A percentile compares a stretch with the other conserved stretches of the same genome.
These are phyloP conservation scores for Pseudorhiza aurosa DNA, from an alignment of 30 jellyfish, hydroid and myxozoan genomes.

Conservation along the genomic window DNA sequence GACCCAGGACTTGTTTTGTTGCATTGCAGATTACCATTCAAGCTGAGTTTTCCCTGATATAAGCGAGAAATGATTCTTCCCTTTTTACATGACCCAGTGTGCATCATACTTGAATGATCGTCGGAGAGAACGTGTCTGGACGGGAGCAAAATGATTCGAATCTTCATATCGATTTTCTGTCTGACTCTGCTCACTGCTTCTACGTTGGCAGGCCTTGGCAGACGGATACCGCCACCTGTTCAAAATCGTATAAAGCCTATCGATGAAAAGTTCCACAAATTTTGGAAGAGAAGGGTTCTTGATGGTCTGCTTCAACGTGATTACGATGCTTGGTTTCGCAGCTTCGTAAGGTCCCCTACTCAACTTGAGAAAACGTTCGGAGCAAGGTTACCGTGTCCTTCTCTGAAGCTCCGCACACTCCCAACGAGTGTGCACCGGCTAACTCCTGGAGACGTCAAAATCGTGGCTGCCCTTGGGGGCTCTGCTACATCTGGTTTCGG, in stretches of 20 bases:
- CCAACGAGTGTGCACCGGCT: conserved; percentile 75
- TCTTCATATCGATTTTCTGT: background rate
- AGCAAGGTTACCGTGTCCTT: conserved; percentile 31
- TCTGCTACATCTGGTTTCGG: conserved; percentile 89
- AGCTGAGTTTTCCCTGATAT: conserved; percentile 2
- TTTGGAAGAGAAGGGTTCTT: conserved; percentile 45
- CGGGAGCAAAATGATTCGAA: background rate
- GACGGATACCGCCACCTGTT: conserved; percentile 3
- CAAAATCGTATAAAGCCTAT: conserved; percentile 29
- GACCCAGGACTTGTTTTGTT: too few relatives aligned
- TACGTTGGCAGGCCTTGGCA: background rate
- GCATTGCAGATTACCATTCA: too few relatives aligned
- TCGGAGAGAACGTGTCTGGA: background rate
- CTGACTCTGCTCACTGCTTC: background rate
- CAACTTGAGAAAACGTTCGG: conserved; percentile 28
- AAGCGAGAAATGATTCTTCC: background rate
- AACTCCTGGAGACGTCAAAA: conserved; percentile 77
- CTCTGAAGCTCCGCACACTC: background rate
- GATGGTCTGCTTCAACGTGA: conserved; percentile 38
- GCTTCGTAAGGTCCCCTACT: conserved; percentile 4
- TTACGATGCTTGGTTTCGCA: conserved; percentile 60
- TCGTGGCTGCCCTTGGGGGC: conserved; percentile 88
- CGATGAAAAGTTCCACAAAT: conserved; percentile 49
- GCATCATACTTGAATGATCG: background rate
- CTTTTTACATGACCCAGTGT: background rate